phyloP scores from a whole-genome alignment of 2,797 vertebrate species.

The Urophycis tenuis region DNA sequence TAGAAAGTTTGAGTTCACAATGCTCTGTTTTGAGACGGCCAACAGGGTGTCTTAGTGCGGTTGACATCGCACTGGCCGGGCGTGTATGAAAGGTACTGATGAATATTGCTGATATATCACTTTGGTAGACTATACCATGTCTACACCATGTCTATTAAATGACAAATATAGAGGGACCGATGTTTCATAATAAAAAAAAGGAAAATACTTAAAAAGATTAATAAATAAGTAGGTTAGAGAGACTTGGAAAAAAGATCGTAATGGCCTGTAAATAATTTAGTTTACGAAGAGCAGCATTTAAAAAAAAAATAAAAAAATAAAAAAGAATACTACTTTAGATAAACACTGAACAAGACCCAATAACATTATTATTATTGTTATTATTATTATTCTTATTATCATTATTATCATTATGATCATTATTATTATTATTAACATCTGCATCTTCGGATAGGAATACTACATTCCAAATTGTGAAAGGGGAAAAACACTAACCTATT shows the following conservation, averaged over 20 bases:
- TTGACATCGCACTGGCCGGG: slow-evolving; percentile 44
- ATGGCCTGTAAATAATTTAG: slow-evolving; percentile 83
- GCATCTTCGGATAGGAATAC: slow-evolving; percentile 66
- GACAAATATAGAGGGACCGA: slow-evolving; percentile 65
- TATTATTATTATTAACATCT: slow-evolving; percentile 58
- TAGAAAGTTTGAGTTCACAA: slow-evolving; percentile 49
- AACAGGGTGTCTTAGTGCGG: slow-evolving; percentile 59
- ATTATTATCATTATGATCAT: slow-evolving; percentile 53
- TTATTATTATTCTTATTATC: slow-evolving; percentile 54
- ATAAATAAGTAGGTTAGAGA: slow-evolving; percentile 78
- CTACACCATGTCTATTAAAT: slow-evolving; percentile 65
- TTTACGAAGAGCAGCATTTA: slow-evolving; percentile 75
- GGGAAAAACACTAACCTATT: slow-evolving; percentile 72
- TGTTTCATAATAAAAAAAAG: slow-evolving; percentile 59
- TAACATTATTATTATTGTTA: slow-evolving; percentile 63
- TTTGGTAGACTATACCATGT: slow-evolving; percentile 63
- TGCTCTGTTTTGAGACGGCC: slow-evolving; percentile 51
- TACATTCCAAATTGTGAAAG: slow-evolving; percentile 73
- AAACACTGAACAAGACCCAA: slow-evolving; percentile 69
- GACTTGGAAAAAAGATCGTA: slow-evolving; percentile 72
- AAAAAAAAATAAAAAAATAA: slow-evolving; percentile 66
- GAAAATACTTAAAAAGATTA: slow-evolving; percentile 55
- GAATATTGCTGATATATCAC: slow-evolving; percentile 64
- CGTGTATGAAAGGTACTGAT: slow-evolving; percentile 47
- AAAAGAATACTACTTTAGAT: slow-evolving; percentile 74